Percentiles rank a stretch among this genome's conserved stretches.
phyloP scores from a whole-genome alignment of 2,797 vertebrate species.

The Argya squamiceps region DNA sequence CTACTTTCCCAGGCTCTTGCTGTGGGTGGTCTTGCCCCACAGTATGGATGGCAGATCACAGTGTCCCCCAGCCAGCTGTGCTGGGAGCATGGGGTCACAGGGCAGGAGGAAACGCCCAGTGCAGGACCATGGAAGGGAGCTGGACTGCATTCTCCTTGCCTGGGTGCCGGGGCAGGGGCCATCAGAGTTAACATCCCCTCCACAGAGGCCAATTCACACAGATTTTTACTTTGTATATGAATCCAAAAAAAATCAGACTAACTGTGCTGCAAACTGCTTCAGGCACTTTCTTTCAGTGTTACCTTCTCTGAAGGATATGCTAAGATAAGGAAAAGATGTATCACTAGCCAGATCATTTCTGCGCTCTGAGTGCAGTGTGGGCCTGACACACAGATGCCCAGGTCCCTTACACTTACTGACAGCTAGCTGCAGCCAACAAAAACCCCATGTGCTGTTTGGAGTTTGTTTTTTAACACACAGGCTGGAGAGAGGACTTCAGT shows the following conservation, averaged over 20 bases:
- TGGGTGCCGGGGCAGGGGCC: neutral
- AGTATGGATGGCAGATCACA: neutral
- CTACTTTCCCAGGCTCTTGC: neutral
- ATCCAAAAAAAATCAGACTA: neutral
- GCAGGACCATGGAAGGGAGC: neutral
- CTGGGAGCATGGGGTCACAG: neutral
- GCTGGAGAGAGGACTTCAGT: neutral
- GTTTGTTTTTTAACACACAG: neutral
- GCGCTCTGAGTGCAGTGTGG: neutral
- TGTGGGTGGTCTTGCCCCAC: neutral
- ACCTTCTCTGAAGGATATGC: neutral
- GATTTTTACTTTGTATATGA: neutral
- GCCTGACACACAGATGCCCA: neutral
- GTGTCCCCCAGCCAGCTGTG: neutral
- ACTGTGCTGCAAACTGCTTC: neutral
- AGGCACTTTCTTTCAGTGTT: neutral
- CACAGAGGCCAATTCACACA: neutral
- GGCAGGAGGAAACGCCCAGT: neutral
- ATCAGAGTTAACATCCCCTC: neutral
- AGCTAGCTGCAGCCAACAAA: neutral
- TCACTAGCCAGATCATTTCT: neutral
- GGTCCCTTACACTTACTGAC: rapidly evolving
- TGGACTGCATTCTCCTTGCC: neutral
- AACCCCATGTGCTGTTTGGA: neutral
- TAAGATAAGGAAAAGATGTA: neutral